Evolutionary conservation across 2,113 vertebrate genomes (phyloP).

Genomic region (Campylorhamphus procurvoides): DNA sequence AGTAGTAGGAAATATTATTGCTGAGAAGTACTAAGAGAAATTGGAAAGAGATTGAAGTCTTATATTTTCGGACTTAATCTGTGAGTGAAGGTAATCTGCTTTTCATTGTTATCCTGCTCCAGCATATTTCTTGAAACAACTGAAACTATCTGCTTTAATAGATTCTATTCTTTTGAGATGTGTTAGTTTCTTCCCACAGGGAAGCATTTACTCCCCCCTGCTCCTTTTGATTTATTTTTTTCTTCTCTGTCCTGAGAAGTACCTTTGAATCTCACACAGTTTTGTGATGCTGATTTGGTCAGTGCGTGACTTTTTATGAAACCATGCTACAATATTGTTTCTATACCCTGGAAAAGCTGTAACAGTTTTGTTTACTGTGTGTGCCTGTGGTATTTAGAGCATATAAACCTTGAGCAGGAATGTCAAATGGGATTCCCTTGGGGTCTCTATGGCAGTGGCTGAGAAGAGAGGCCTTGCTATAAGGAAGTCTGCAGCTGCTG

Average conservation of each 20-base stretch:
- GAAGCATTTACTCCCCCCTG: neutral
- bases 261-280: neutral
- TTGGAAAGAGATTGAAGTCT: neutral
- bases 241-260: neutral
- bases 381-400: accelerated
- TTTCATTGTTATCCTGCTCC: neutral
- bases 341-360: neutral
- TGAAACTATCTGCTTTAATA: neutral
- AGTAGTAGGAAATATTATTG: neutral
- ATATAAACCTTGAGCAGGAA: accelerated
- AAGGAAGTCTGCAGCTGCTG: neutral
- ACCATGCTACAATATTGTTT: neutral
- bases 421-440: accelerated
- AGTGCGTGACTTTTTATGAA: neutral
- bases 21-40: neutral
- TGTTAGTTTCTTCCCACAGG: neutral
- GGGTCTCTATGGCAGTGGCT: neutral
- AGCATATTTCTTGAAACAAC: neutral
- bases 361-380: neutral
- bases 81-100: neutral
- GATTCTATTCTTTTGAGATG: neutral
- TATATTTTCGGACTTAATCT: neutral
- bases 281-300: neutral
- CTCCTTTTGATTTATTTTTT: neutral
- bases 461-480: accelerated